Conservation (phyloP, 2,797 vertebrate species). For the Sebastes minor region DNA sequence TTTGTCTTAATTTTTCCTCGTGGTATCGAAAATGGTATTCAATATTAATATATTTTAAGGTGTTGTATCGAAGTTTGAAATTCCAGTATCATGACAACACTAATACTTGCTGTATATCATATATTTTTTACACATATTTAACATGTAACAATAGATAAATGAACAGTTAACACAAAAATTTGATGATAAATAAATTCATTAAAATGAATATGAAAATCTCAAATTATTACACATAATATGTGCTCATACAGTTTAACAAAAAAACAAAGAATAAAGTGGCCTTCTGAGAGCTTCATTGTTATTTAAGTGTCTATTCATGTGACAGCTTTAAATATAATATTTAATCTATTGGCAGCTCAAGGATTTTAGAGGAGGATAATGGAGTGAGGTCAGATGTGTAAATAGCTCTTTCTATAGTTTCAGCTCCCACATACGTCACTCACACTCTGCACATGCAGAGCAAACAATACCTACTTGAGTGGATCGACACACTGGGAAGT, state of each 20-base stretch:
- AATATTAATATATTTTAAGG: rapidly evolving
- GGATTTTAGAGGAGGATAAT: neutral
- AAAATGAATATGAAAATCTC: neutral
- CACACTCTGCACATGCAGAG: neutral
- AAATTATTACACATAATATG: neutral
- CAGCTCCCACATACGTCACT: neutral
- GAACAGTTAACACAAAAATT: neutral
- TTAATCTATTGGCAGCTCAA: neutral
- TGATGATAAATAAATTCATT: neutral
- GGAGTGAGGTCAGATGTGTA: slow-evolving; percentile 11
- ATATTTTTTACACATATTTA: neutral
- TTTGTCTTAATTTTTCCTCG: too few relatives aligned
- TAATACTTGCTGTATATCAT: too few relatives aligned
- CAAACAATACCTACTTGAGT: slow-evolving; percentile 13
- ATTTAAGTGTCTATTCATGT: neutral
- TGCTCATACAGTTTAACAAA: neutral
- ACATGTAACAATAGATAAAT: neutral
- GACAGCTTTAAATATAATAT: neutral
- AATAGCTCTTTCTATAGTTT: slow-evolving; percentile 18
- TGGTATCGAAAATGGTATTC: too few relatives aligned
- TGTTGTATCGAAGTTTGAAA: too few relatives aligned
- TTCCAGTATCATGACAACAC: too few relatives aligned
- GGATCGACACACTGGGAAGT: neutral
- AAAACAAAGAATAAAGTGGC: neutral
- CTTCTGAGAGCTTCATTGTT: neutral